phyloP scores from a whole-genome alignment of 2,888 invertebrate species.

The Melanophora roralis region DNA sequence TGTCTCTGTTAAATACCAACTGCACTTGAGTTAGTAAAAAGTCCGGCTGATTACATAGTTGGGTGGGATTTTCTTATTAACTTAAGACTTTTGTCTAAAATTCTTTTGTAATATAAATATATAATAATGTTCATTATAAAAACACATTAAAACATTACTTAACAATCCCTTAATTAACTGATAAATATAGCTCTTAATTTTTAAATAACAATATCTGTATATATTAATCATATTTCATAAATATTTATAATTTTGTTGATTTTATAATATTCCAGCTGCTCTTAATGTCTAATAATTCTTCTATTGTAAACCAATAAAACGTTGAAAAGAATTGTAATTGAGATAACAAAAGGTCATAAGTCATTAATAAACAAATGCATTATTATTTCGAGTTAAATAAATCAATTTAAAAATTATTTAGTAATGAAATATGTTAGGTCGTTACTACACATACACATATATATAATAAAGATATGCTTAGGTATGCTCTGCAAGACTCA shows the following conservation, averaged over 20 bases:
- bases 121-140: too few species aligned
- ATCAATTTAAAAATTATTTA: slow-evolving; percentile 32
- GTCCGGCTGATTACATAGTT: too few species aligned
- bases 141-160: too few species aligned
- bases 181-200: not conserved
- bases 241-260: not conserved
- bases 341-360: slow-evolving; percentile 2
- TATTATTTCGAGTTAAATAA: slow-evolving; percentile 2
- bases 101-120: too few species aligned
- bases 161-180: not conserved
- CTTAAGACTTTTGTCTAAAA: too few species aligned
- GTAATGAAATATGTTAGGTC: slow-evolving; percentile 15
- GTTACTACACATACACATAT: not conserved
- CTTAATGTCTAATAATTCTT: not conserved
- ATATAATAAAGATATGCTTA: not conserved
- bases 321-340: not conserved
- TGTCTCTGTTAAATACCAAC: too few species aligned
- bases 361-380: not conserved
- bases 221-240: not conserved
- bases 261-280: not conserved
- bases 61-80: too few species aligned
- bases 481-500: not conserved
- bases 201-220: not conserved
- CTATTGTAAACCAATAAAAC: not conserved
- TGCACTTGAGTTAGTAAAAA: too few species aligned